Evolutionary conservation across 2,113 vertebrate species (phyloP), one percentile per base, ranked within the genome.

Genomic region (Takifugu bimaculatus): DNA sequence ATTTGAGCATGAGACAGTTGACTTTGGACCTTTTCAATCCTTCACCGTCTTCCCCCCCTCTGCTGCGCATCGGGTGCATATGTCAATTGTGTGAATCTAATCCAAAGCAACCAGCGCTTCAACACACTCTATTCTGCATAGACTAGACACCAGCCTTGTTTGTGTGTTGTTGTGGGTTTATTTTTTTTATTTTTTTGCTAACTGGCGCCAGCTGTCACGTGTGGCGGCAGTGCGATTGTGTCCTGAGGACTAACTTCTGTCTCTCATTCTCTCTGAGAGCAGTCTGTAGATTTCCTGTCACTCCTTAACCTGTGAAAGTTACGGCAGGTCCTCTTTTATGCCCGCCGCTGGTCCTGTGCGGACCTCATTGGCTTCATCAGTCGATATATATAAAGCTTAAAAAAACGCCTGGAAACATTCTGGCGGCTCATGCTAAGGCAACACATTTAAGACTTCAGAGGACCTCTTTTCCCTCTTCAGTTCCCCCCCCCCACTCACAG

Each of bases 231-330:
- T 69, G 65, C 67, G 59, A 35, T 66, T 63, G 57, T 71, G 45
- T 77, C 83, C 77, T 70, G 72, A 79, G 57, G 60, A 77, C 75
- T 39, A 75, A 74, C 48, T 75, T 70, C 27, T 32, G 64, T 71
- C 79, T 76, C 60, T 76, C 65, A 13, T 44, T 57, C 52, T 56
- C 65, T 63, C 70, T 65, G 76, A 86, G 79, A 83, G 75, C 73
- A 26, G 59, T 55, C 60, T 57, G 54, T 49, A 7, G 28, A 54
- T 76, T 82, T 85, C 86, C 88, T 87, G 86, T 85, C 82, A 83
- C 74, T 89, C 71, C 86, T 83, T 87, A 88, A 88, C 86, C 86
- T 84, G 85, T 80, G 76, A 63, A 75, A 69, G 48, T 78, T 70
- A 15, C 45, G 53, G 76, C 44, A 35, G 5, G 39, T 60, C 63